phyloP scores from a whole-genome alignment of 2,113 vertebrate genomes.

The Hippolais icterina region DNA sequence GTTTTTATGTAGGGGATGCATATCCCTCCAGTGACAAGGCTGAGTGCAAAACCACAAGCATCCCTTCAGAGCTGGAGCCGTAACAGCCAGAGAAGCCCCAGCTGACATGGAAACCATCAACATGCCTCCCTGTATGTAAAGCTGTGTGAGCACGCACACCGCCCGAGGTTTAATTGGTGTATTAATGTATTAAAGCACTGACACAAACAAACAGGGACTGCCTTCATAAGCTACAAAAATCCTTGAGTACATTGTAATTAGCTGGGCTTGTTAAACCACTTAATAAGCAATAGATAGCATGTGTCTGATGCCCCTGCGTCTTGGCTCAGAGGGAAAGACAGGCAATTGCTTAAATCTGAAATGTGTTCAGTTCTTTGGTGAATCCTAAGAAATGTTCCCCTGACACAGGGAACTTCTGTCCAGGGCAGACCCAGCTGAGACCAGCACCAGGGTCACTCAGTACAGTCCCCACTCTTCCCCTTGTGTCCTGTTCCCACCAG shows the following conservation, averaged over 20 bases:
- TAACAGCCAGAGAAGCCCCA: background rate
- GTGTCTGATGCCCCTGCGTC: background rate
- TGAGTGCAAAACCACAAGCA: background rate
- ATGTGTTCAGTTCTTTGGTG: background rate
- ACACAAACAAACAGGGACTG: slow-evolving; percentile 39
- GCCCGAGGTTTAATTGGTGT: background rate
- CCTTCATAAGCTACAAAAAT: slow-evolving; percentile 41
- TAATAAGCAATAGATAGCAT: slow-evolving; percentile 4
- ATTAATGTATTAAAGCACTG: slow-evolving; percentile 38
- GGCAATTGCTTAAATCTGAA: background rate
- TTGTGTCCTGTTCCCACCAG: background rate
- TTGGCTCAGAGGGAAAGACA: background rate
- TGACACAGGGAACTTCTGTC: background rate
- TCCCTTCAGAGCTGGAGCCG: background rate
- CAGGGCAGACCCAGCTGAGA: background rate
- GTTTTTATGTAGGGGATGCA: background rate
- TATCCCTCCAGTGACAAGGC: background rate
- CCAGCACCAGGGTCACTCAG: background rate
- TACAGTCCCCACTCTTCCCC: background rate
- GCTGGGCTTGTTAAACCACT: slow-evolving; percentile 24
- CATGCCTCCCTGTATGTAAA: background rate
- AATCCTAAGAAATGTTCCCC: background rate
- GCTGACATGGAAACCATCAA: background rate
- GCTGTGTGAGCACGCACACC: background rate
- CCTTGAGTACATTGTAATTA: slow-evolving; percentile 38